phyloP scores from a whole-genome alignment of 2,888 invertebrate species.

The Cryptosula pallasiana region DNA sequence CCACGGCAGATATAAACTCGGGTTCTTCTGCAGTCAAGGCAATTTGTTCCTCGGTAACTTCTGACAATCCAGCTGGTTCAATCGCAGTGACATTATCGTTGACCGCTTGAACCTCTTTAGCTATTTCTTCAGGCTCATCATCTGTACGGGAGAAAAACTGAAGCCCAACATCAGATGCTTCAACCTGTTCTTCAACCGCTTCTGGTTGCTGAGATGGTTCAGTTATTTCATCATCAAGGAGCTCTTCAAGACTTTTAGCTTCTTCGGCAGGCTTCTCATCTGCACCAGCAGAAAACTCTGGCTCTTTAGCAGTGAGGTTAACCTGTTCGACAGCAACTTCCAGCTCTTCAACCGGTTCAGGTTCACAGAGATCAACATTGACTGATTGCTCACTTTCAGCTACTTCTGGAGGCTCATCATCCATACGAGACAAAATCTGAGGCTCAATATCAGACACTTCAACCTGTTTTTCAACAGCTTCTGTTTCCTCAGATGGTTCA shows the following conservation, averaged over 20 bases:
- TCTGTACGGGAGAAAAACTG: neutral
- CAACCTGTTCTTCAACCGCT: neutral
- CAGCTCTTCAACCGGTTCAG: too few species aligned
- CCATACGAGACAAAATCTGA: neutral
- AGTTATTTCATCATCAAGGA: too few species aligned
- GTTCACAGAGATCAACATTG: too few species aligned
- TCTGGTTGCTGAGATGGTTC: neutral
- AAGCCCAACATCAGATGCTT: neutral
- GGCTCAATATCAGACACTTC: neutral
- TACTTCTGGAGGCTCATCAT: neutral
- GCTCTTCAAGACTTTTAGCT: too few species aligned
- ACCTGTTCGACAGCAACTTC: neutral
- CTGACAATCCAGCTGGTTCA: too few species aligned
- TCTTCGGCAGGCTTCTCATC: neutral
- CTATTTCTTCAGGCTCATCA: neutral
- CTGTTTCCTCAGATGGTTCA: neutral
- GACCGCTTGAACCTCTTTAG: neutral
- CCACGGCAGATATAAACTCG: too few species aligned
- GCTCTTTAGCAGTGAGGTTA: neutral
- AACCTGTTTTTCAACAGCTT: neutral
- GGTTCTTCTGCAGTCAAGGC: too few species aligned
- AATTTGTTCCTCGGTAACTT: neutral
- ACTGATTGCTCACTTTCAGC: neutral
- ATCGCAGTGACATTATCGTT: too few species aligned
- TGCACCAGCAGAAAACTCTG: neutral